Evolutionary conservation across 2,888 invertebrate species (phyloP).

Genomic region (Azorinus chamasolen): DNA sequence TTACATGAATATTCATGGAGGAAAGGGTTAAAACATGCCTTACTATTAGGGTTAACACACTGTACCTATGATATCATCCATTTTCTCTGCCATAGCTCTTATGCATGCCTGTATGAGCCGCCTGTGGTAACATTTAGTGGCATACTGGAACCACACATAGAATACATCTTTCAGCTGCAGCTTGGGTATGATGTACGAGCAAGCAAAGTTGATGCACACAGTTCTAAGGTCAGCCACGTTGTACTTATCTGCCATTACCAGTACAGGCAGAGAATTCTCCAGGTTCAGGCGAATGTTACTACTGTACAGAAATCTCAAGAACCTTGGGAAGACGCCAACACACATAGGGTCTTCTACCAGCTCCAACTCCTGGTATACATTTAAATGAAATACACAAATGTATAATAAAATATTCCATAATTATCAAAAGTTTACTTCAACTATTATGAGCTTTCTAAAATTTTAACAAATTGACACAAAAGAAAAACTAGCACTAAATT

Average conservation of each 20-base stretch:
- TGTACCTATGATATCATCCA: conserved; percentile 83
- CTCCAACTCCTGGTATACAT: conserved; percentile 78
- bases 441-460: too few relatives aligned
- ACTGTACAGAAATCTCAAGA: conserved; percentile 86
- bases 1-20: too few relatives aligned
- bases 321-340: conserved; percentile 85
- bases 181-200: conserved; percentile 84
- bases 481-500: too few relatives aligned
- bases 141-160: conserved; percentile 87
- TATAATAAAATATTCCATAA: too few relatives aligned
- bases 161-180: conserved; percentile 86
- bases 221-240: conserved; percentile 85
- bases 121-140: conserved; percentile 84
- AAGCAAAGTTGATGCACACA: conserved; percentile 86
- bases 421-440: too few relatives aligned
- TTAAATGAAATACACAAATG: too few relatives aligned
- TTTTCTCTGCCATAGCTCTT: conserved; percentile 79
- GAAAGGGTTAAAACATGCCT: too few relatives aligned
- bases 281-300: conserved; percentile 86
- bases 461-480: too few relatives aligned
- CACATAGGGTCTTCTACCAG: conserved; percentile 85
- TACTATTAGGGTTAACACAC: too few relatives aligned
- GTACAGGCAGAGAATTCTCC: conserved; percentile 85
- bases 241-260: conserved; percentile 87
- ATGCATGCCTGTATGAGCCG: conserved; percentile 78